Evolutionary conservation across 2,113 vertebrate genomes (phyloP).

Genomic region (Zosterops pallidus): DNA sequence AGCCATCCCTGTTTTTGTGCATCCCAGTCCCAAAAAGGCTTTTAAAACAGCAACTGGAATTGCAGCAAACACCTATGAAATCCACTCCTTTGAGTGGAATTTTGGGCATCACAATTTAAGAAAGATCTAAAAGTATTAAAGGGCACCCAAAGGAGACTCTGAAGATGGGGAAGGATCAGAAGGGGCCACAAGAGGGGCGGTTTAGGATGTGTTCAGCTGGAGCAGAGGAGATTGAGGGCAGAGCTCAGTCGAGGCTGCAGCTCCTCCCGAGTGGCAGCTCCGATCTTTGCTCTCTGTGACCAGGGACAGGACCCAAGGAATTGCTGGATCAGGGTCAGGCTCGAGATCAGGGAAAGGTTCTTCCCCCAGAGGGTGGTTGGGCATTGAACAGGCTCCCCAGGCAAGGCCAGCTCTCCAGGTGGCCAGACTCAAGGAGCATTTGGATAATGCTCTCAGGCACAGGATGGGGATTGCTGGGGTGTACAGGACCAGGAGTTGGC

Average conservation of each 20-base stretch:
- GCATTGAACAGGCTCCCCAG: background rate
- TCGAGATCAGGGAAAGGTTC: background rate
- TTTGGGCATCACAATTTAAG: background rate
- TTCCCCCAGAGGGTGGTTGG: background rate
- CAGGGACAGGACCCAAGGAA: background rate
- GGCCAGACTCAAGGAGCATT: background rate
- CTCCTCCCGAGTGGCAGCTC: rapidly evolving
- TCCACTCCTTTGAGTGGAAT: background rate
- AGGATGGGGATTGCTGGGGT: background rate
- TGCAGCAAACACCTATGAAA: background rate
- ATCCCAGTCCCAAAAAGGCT: background rate
- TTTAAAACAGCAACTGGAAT: background rate
- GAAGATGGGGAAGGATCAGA: background rate
- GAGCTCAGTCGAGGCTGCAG: background rate
- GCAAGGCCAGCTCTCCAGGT: background rate
- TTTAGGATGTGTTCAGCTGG: background rate
- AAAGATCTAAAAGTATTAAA: background rate
- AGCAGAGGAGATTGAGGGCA: background rate
- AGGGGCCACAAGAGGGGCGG: rapidly evolving
- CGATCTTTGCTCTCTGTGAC: background rate
- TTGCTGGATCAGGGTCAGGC: background rate
- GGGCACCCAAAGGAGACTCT: background rate
- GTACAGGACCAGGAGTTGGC: background rate
- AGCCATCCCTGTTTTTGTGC: background rate
- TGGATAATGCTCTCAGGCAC: background rate